Conservation (phyloP, 2,113 vertebrate genomes). For the Miniopterus natalensis region DNA sequence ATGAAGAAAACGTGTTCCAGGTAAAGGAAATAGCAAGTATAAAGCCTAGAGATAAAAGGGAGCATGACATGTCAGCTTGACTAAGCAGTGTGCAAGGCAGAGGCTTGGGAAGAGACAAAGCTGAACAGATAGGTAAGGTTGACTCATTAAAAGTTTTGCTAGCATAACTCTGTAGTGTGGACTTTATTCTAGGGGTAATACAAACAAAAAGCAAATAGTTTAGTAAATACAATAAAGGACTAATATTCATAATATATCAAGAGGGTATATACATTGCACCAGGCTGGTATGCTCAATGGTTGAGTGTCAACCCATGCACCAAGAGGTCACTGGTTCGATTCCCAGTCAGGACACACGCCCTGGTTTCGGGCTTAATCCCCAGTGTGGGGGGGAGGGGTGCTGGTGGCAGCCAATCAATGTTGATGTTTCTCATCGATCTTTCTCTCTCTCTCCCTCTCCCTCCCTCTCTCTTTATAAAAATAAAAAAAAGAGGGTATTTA, state of each 20-base stretch:
- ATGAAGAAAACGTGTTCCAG: conserved; percentile 68
- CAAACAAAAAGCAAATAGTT: conserved; percentile 55
- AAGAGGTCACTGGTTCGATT: too few species aligned
- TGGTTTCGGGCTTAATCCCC: too few species aligned
- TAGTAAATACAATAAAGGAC: conserved; percentile 44
- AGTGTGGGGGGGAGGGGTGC: too few species aligned
- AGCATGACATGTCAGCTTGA: conserved; percentile 57
- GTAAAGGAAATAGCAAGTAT: conserved; percentile 74
- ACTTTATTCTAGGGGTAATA: conserved; percentile 62
- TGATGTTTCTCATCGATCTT: too few species aligned
- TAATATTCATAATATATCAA: conserved; percentile 57
- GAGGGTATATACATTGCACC: neutral
- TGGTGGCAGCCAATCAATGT: too few species aligned
- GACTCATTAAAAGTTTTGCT: conserved; percentile 52
- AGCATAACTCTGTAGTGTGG: conserved; percentile 43
- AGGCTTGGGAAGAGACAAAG: conserved; percentile 40
- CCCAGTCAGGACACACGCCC: too few species aligned
- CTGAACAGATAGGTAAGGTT: conserved; percentile 59
- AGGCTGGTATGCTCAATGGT: too few species aligned
- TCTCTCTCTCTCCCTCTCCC: too few species aligned
- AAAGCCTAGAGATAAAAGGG: conserved; percentile 65
- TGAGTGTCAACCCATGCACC: too few species aligned
- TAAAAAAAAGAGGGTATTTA: neutral
- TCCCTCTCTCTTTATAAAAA: too few species aligned
- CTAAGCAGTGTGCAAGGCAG: conserved; percentile 70